Base-by-base conservation (phyloP, 1,140 invertebrate species). In the Paramacrobiotus metropolitanus region DNA sequence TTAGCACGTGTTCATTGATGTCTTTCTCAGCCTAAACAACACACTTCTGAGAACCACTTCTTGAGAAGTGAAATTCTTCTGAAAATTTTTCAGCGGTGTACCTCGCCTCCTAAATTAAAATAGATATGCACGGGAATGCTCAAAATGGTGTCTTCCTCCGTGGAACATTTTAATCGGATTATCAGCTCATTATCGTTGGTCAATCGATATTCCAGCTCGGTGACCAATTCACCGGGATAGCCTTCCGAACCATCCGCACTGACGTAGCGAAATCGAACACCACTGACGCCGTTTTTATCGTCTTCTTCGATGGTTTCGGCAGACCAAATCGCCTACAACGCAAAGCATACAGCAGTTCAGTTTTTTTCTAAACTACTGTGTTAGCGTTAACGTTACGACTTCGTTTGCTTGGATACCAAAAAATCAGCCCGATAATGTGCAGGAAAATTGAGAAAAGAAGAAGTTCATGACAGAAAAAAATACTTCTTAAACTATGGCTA, bases 91-190 rank as follows among this genome's bases (percentile, higher is more conserved):
- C n/a, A n/a, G n/a, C n/a, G n/a, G n/a, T n/a, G n/a, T n/a, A n/a
- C 77, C 71, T 91, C 84, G 2, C 89, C 89, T 62, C 82, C 86
- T 31, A 96, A 73, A 74, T 96, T 96, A 70, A 94, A 94, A 71
- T 93, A 95, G 2, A 84, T 79, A 70, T 96, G 91, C 72, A 92
- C 93, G 0, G 88, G 87, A 44, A 95, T 72, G 72, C 91, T 94
- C 0, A 96, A 78, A 1, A 85, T 81, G 0, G 88, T 92, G 3
- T 82, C 76, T 69, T 84, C 84, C 0, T 79, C 83, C 0, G 82
- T 80, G 2, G 76, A 79, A 0, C 86, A 84, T 62, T 77, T 76
- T 72, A 86, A 87, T 21, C 80, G 72, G 2, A 94, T 77, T 9
- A 75, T 70, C 1, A 94, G 73, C 62, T 79, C 77, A 65, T 86